Evolutionary conservation across 2,797 vertebrate genomes (phyloP).

Genomic region (Philypnodon macrostomus): DNA sequence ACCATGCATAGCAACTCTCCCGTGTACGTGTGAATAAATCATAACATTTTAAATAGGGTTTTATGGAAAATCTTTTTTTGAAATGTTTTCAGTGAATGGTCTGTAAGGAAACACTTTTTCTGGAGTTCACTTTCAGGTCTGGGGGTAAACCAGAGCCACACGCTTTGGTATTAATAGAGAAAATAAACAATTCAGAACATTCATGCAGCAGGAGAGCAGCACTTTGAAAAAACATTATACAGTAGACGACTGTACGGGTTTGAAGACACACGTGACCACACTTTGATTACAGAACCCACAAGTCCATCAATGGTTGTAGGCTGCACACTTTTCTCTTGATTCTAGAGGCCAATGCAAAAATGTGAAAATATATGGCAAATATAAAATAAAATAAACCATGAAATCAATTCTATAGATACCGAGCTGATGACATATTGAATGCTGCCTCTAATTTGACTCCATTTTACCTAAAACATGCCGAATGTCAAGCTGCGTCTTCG

Average conservation of each 20-base stretch:
- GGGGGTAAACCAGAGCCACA: conserved; percentile 16
- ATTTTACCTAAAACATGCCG: conserved; percentile 9
- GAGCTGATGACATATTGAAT: no score
- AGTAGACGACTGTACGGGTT: no score
- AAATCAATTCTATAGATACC: no score
- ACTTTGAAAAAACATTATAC: no score
- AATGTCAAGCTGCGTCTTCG: conserved; percentile 26
- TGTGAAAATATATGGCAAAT: no score
- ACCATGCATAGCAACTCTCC: conserved; percentile 7
- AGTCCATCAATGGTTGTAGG: no score
- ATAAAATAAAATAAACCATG: no score
- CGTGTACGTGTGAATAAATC: conserved; percentile 8
- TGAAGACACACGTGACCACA: no score
- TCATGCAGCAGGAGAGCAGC: no score
- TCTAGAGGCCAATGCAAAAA: no score
- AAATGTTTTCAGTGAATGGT: conserved; percentile 9
- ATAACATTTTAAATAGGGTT: conserved; percentile 3
- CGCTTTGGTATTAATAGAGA: background rate
- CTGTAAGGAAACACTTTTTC: conserved; percentile 2
- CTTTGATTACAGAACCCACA: no score
- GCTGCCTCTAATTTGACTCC: background rate
- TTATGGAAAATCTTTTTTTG: background rate
- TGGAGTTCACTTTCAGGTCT: conserved; percentile 27
- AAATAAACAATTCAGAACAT: background rate
- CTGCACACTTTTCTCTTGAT: no score